Base-by-base conservation (phyloP, 2,113 vertebrate species). In the Thamnaconus septentrionalis region DNA sequence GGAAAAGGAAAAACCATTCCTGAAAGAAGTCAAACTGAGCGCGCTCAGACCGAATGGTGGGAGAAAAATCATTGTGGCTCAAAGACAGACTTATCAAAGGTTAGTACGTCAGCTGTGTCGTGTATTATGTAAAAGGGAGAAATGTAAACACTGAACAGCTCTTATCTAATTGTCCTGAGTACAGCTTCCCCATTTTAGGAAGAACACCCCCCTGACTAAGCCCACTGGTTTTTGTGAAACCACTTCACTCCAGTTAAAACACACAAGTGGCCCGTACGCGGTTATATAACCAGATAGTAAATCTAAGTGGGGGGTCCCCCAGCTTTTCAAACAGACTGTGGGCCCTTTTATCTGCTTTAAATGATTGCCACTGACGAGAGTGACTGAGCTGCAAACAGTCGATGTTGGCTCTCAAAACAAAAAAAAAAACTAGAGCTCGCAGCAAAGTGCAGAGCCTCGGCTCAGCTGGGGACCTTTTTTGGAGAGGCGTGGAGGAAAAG, bases 101-200 rank as follows among this genome's bases (percentile, higher is more conserved):
- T 9, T 42, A 57, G 7, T 5, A 3, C 31, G 52, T 6, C 0
- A 3, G 54, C 31, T 61, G 48, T 51, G 44, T 7, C 58, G 3
- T 56, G 60, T 40, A 3, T 31, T 62, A n/a, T 50, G 50, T 10
- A 60, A 51, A 41, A 11, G 40, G 11, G 7, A 47, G 49, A 73
- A 71, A 79, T 73, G 60, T 75, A 81, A 83, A 78, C 55, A 73
- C 72, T 75, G 54, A 53, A 18, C 0, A 53, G 9, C 65, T 59
- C 0, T 0, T 31, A 4, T 41, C 18, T 18, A 56, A 55, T 53
- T 11, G 47, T 71, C 68, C 53, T 47, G 6, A 52, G 7, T 56
- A 56, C 43, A 44, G n/a, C 45, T 46, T 62, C 18, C 18, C 71
- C 56, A 55, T 78, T 77, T 85, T 64, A 71, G 75, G 79, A 68